Percentiles rank a stretch among this genome's conserved stretches.
Conservation (phyloP, 1,140 invertebrate genomes). For the Steinernema khuongi region DNA sequence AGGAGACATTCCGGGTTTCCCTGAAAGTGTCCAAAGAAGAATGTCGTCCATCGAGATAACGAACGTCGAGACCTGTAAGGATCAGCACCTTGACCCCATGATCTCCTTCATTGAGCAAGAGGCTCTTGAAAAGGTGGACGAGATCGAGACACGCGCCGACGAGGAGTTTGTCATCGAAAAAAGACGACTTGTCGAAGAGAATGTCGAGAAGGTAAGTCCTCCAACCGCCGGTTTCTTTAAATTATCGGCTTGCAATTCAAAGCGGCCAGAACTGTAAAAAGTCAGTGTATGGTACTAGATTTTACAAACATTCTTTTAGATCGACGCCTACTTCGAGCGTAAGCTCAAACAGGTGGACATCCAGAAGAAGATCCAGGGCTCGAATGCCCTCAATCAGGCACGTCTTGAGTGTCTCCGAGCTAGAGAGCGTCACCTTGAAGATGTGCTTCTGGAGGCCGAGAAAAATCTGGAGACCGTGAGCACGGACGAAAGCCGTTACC, state of each 20-base stretch:
- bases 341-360: slow-evolving; percentile 11
- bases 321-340: neutral
- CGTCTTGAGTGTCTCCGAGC: neutral
- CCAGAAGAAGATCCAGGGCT: slow-evolving; percentile 1
- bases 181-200: neutral
- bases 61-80: neutral
- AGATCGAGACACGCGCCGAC: neutral
- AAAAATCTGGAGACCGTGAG: neutral
- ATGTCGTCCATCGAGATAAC: too few relatives aligned
- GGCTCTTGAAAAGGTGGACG: neutral
- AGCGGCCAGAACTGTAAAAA: too few relatives aligned
- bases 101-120: slow-evolving; percentile 3
- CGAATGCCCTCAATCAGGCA: neutral
- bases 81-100: slow-evolving; percentile 9
- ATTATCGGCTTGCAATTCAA: too few relatives aligned
- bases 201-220: neutral
- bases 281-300: neutral
- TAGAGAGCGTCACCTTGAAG: neutral
- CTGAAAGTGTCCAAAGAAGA: too few relatives aligned
- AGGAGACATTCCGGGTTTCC: too few relatives aligned
- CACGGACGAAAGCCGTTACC: neutral
- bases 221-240: too few relatives aligned
- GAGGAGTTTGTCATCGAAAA: neutral
- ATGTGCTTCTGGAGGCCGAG: neutral
- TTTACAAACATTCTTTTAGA: too few relatives aligned